Evolutionary conservation across 2,797 vertebrate genomes (phyloP).

Genomic region (Triplophysa yarkandensis): DNA sequence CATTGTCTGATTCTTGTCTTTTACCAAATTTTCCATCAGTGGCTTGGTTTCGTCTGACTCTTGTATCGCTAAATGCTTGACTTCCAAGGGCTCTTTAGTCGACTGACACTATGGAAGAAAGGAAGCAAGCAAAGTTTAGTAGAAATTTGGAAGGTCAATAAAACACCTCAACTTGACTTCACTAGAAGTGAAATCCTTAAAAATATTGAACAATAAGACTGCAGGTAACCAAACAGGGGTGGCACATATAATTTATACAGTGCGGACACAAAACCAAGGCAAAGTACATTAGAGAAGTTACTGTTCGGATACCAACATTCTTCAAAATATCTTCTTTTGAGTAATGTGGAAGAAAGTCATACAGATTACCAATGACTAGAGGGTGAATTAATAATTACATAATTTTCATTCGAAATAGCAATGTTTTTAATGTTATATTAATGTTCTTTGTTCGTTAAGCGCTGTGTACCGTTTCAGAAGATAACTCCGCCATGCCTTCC

Average conservation of each 20-base stretch:
- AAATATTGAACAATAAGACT: neutral
- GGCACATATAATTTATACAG: too few relatives aligned
- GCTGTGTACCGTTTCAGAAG: conserved; percentile 25
- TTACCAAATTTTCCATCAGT: conserved; percentile 17
- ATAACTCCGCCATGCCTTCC: conserved; percentile 60
- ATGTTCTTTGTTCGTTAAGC: too few relatives aligned
- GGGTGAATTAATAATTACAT: too few relatives aligned
- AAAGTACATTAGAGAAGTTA: too few relatives aligned
- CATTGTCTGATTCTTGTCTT: conserved; percentile 6
- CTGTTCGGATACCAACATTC: too few relatives aligned
- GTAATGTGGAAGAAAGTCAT: too few relatives aligned
- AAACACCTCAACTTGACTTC: neutral
- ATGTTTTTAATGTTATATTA: too few relatives aligned
- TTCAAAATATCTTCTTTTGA: too few relatives aligned
- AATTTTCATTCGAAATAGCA: too few relatives aligned
- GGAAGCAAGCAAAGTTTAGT: neutral
- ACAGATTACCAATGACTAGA: too few relatives aligned
- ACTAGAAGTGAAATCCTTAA: neutral
- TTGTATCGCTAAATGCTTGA: conserved; percentile 7
- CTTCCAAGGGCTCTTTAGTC: conserved; percentile 48
- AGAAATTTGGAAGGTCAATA: neutral
- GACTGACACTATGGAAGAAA: conserved; percentile 54
- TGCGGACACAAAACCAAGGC: too few relatives aligned
- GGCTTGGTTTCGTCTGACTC: conserved; percentile 39
- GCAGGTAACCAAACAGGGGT: too few relatives aligned